Evolutionary conservation across 2,113 vertebrate genomes (phyloP).

Genomic region (Pica pica): DNA sequence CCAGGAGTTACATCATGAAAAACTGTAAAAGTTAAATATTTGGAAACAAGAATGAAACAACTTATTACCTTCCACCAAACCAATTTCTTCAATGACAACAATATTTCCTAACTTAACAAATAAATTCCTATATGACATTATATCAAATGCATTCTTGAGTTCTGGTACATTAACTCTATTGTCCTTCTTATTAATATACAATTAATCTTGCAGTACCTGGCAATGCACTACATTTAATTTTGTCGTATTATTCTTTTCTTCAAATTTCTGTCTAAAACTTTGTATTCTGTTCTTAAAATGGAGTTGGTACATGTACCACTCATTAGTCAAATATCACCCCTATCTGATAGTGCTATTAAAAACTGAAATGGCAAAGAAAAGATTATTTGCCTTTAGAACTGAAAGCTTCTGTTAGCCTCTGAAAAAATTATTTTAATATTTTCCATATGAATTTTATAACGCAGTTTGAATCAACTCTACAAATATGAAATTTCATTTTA

Average conservation of each 20-base stretch:
- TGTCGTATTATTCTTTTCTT: not conserved
- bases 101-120: not conserved
- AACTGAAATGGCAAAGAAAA: not conserved
- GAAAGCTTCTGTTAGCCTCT: not conserved
- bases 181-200: not conserved
- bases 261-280: not conserved
- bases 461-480: not conserved
- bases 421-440: not conserved
- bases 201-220: not conserved
- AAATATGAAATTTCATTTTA: not conserved
- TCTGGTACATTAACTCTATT: not conserved
- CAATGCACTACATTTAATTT: not conserved
- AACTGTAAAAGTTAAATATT: not conserved
- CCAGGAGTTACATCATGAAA: not conserved
- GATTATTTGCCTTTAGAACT: not conserved
- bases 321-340: not conserved
- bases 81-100: not conserved
- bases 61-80: not conserved
- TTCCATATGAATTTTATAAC: not conserved
- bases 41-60: not conserved
- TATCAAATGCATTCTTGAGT: not conserved
- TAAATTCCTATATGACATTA: not conserved
- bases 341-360: not conserved
- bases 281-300: not conserved
- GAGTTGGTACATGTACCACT: not conserved